These are phyloP conservation scores for Pseudomugil tenellus DNA, from an alignment of 2,797 vertebrate species.

Conservation along the genomic window DNA sequence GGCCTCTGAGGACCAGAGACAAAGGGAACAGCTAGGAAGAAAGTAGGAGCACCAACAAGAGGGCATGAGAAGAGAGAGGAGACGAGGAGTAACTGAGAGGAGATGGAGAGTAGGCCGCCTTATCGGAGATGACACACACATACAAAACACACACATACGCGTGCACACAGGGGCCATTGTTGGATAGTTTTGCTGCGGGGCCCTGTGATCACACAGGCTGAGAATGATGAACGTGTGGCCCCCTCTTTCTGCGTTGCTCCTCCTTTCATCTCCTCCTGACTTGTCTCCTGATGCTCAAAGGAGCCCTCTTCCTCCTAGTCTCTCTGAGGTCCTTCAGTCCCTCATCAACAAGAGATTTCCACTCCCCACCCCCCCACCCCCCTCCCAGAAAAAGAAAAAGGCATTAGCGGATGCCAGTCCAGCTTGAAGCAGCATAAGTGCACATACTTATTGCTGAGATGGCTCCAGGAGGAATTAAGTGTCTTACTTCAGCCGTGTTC, in stretches of 20 bases:
- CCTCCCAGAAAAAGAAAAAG: not conserved
- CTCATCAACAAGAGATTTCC: constrained; percentile 32
- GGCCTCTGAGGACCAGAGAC: constrained; percentile 56
- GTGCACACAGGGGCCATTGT: constrained; percentile 73
- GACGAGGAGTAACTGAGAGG: constrained; percentile 45
- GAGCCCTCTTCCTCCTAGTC: constrained; percentile 49
- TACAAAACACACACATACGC: constrained; percentile 16
- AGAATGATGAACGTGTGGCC: constrained; percentile 74
- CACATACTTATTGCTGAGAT: not conserved
- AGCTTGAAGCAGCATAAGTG: not conserved
- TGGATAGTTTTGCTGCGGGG: constrained; percentile 52
- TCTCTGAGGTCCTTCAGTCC: constrained; percentile 31
- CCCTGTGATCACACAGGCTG: constrained; percentile 79
- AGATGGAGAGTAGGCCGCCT: constrained; percentile 60
- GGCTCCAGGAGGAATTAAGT: constrained; percentile 35
- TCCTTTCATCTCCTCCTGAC: constrained; percentile 61
- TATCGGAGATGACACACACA: constrained; percentile 69
- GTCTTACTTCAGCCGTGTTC: constrained; percentile 23
- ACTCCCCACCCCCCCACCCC: not conserved
- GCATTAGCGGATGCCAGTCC: not conserved
- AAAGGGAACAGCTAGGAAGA: constrained; percentile 59
- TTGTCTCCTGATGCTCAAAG: constrained; percentile 45
- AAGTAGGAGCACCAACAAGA: constrained; percentile 52
- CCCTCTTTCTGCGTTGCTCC: constrained; percentile 48
- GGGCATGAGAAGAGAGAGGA: constrained; percentile 63